These are phyloP conservation scores for Drosophila lacteicornis DNA, from an alignment of 1,140 invertebrate species.

Conservation along the genomic window DNA sequence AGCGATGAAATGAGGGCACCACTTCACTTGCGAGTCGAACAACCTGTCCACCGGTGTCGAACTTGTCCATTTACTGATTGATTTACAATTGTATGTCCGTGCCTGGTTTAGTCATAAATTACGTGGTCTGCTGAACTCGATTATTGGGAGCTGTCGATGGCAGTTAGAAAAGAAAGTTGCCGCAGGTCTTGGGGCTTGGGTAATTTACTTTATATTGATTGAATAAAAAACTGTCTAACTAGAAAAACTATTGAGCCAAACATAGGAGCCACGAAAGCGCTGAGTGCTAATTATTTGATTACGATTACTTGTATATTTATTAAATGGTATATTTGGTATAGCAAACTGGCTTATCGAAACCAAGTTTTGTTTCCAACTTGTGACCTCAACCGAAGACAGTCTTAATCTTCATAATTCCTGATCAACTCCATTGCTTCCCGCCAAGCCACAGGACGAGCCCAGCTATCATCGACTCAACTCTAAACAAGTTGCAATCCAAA, in stretches of 20 bases:
- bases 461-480: conserved; percentile 16
- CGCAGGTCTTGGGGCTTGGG: background rate
- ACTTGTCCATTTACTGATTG: conserved; percentile 62
- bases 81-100: conserved; percentile 63
- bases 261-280: background rate
- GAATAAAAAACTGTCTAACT: background rate
- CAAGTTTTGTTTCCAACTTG: background rate
- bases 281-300: background rate
- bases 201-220: conserved; percentile 3
- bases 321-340: background rate
- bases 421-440: conserved; percentile 10
- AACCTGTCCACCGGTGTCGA: conserved; percentile 30
- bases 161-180: conserved; percentile 23
- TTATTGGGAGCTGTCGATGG: conserved; percentile 25
- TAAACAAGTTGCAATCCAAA: conserved; percentile 25
- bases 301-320: background rate
- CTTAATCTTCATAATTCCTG: background rate
- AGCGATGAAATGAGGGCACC: conserved; percentile 10
- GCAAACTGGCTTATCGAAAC: background rate
- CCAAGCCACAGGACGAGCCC: conserved; percentile 1
- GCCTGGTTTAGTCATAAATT: conserved; percentile 50
- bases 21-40: conserved; percentile 20
- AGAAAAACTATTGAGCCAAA: background rate
- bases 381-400: background rate
- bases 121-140: conserved; percentile 18